phyloP scores from a whole-genome alignment of 1,140 invertebrate species.

The Heterodera carotae region DNA sequence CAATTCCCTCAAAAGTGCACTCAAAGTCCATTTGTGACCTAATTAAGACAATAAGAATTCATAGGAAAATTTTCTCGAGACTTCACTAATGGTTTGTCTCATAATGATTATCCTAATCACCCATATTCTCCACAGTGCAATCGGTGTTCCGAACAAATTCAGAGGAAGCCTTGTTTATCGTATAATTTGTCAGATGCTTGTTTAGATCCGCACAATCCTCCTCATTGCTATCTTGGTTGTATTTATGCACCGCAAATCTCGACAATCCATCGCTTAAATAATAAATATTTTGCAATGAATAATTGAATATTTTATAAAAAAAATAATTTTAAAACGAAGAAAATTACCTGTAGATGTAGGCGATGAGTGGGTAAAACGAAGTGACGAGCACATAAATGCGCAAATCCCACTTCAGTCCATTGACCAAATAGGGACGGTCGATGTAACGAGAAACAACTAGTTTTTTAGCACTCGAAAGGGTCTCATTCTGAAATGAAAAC shows the following conservation, averaged over 20 bases:
- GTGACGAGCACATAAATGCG: slow-evolving; percentile 91
- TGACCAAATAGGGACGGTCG: slow-evolving; percentile 84
- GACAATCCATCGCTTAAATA: slow-evolving; percentile 80
- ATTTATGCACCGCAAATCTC: slow-evolving; percentile 80
- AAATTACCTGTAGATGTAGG: slow-evolving; percentile 76
- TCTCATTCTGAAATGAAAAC: slow-evolving; percentile 46
- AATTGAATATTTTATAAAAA: not conserved
- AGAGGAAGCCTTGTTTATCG: slow-evolving; percentile 78
- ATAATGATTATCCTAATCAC: not conserved
- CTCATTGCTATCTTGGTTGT: slow-evolving; percentile 40
- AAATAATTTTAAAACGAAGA: too few species aligned
- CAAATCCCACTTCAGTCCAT: slow-evolving; percentile 93
- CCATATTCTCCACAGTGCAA: slow-evolving; percentile 30
- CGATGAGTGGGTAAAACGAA: slow-evolving; percentile 85
- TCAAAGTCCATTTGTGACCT: slow-evolving; percentile 69
- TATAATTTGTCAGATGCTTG: slow-evolving; percentile 90
- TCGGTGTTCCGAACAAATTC: slow-evolving; percentile 52
- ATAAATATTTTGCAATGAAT: too few species aligned
- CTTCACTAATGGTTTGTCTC: too few species aligned
- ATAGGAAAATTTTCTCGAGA: slow-evolving; percentile 43
- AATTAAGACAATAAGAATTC: too few species aligned
- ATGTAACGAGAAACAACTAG: slow-evolving; percentile 76
- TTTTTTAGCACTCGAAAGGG: slow-evolving; percentile 45
- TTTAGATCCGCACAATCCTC: slow-evolving; percentile 36
- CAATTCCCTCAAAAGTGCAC: slow-evolving; percentile 68